Percentiles rank a stretch among this genome's conserved stretches.
These are phyloP conservation scores for Chalcosyrphus nemorum DNA, from an alignment of 2,888 invertebrate genomes.

Conservation along the genomic window DNA sequence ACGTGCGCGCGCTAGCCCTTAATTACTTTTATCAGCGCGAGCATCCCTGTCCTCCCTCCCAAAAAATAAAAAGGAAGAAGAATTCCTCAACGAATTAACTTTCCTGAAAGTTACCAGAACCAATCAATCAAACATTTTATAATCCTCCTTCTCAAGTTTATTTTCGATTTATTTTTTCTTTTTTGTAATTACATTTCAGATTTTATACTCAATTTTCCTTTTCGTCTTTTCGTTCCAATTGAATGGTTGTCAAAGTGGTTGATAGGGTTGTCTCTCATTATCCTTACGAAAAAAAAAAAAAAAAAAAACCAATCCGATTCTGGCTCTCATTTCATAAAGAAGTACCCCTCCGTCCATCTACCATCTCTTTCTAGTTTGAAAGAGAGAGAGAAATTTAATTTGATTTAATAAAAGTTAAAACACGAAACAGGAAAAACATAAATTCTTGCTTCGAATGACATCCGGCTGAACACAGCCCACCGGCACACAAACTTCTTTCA, in stretches of 20 bases:
- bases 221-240: background rate
- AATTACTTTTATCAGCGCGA: slow-evolving; percentile 21
- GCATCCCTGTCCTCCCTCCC: background rate
- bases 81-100: slow-evolving; percentile 18
- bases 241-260: background rate
- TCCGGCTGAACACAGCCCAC: background rate
- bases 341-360: background rate
- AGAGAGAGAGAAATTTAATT: background rate
- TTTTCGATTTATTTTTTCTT: background rate
- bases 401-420: background rate
- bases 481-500: too few relatives aligned
- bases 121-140: slow-evolving; percentile 45
- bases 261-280: background rate
- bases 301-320: background rate
- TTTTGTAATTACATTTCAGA: slow-evolving; percentile 32
- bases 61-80: background rate
- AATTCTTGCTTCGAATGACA: background rate
- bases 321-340: background rate
- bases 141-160: slow-evolving; percentile 6
- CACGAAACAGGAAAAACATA: background rate
- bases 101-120: background rate
- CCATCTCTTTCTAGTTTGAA: background rate
- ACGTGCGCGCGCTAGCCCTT: slow-evolving; percentile 3
- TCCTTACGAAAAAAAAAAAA: background rate
- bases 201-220: slow-evolving; percentile 4